A percentile compares a stretch with the other conserved stretches of the same genome.
These are phyloP conservation scores for Agrotis clavis DNA, from an alignment of 2,888 invertebrate species.

Conservation along the genomic window DNA sequence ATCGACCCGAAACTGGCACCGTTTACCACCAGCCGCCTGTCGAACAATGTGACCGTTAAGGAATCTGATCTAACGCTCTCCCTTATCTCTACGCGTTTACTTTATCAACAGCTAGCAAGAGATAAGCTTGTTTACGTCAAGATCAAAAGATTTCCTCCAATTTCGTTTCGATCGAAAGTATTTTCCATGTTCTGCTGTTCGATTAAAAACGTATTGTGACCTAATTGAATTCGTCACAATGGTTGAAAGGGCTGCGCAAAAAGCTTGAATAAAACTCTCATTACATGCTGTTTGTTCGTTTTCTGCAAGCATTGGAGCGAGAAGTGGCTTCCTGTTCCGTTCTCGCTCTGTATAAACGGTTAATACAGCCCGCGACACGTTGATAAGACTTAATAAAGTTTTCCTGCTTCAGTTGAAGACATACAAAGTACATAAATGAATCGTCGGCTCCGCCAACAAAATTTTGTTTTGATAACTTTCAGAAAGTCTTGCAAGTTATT, in stretches of 20 bases:
- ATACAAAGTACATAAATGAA: constrained; percentile 49
- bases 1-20: constrained; percentile 77
- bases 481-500: constrained; percentile 44
- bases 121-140: constrained; percentile 46
- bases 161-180: constrained; percentile 35
- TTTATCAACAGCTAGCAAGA: constrained; percentile 61
- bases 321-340: constrained; percentile 84
- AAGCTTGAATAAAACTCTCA: constrained; percentile 81
- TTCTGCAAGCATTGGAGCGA: constrained; percentile 77
- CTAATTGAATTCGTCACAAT: constrained; percentile 74
- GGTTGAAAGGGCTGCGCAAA: constrained; percentile 81
- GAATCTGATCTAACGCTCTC: constrained; percentile 66
- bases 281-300: constrained; percentile 83
- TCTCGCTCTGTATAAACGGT: constrained; percentile 67
- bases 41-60: constrained; percentile 71
- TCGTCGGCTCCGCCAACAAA: constrained; percentile 49
- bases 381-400: constrained; percentile 70
- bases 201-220: constrained; percentile 64
- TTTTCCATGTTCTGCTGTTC: constrained; percentile 31
- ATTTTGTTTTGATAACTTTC: constrained; percentile 56
- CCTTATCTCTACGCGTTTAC: constrained; percentile 67
- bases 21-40: constrained; percentile 52
- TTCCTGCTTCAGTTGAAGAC: constrained; percentile 67
- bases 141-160: constrained; percentile 29
- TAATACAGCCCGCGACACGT: constrained; percentile 68